A percentile compares a stretch with the other conserved stretches of the same genome.
phyloP scores from a whole-genome alignment of 2,797 vertebrate genomes.

The Holocentrus rufus region DNA sequence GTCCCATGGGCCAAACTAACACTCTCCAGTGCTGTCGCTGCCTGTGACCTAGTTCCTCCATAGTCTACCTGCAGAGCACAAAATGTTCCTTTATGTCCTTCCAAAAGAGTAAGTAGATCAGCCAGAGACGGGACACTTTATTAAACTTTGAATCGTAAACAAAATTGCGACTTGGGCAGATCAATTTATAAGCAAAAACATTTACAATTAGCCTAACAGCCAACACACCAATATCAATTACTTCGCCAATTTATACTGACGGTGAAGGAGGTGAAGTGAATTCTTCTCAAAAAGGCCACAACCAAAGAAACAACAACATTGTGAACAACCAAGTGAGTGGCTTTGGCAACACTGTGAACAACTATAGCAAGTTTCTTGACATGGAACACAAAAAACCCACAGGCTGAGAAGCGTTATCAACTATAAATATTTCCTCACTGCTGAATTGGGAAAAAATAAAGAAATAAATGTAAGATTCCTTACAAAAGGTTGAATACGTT shows the following conservation, averaged over 20 bases:
- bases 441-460: conserved; percentile 1
- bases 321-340: conserved; percentile 7
- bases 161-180: not conserved
- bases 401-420: conserved; percentile 25
- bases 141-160: conserved; percentile 6
- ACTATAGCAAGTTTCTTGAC: conserved; percentile 37
- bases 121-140: not conserved
- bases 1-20: conserved; percentile 40
- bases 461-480: conserved; percentile 1
- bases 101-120: conserved; percentile 31
- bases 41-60: conserved; percentile 52
- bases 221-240: too few relatives aligned
- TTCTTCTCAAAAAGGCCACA: not conserved
- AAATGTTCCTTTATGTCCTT: conserved; percentile 27
- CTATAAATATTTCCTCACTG: conserved; percentile 36
- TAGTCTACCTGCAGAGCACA: conserved; percentile 46
- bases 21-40: conserved; percentile 13
- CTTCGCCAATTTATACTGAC: too few relatives aligned
- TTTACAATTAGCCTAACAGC: not conserved
- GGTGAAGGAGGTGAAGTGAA: not conserved
- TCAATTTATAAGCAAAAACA: conserved; percentile 11
- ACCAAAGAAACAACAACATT: conserved; percentile 6
- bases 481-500: not conserved
- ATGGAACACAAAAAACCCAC: conserved; percentile 28
- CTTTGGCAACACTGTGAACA: conserved; percentile 20